Base-by-base conservation (phyloP, 2,797 vertebrate species). In the Parambassis ranga region DNA sequence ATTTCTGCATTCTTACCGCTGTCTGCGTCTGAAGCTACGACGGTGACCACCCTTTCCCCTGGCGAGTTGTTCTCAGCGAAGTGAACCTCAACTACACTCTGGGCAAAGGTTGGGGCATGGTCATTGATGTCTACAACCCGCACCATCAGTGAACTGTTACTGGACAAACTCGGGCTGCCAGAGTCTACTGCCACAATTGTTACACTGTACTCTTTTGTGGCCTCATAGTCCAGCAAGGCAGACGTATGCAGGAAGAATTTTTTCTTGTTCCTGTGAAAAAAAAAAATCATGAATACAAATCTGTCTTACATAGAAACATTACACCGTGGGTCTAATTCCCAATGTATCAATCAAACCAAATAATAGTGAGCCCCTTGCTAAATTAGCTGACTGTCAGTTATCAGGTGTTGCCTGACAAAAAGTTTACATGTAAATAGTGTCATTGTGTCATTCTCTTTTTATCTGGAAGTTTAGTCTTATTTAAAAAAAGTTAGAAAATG, bases 231-330 rank as follows among this genome's bases (percentile, higher is more conserved):
- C 71, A 99, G 87, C 32, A 96, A 92, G 10, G 96, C 96, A 0
- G 97, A 98, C 0, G 97, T 99, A 83, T 98, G 97, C 11, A 99
- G 85, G 77, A 99, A 98, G 71, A 96, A 98, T 77, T 98, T 98
- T 79, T 96, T 97, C 87, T 95, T 95, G 86, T 98, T 97, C 81
- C 96, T 91, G 80, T 69, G 36, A 76, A 84, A 71, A 58, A 65
- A 7, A 28, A 3, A 47, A 16, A 15, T 51, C 11, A 77, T 65
- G 6, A 65, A 44, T 57, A 1, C 11, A 42, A 22, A 44, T 23
- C 5, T 16, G 18, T 3, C 2, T 16, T 18, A n/a, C 1, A 59
- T 1, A 1, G 7, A 51, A 71, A 61, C 22, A 14, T 55, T 19
- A 30, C n/a, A n/a, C n/a, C n/a, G n/a, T 3, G 50, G 0, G 4